Base-by-base conservation (phyloP, 2,888 invertebrate genomes). In the Tetragnatha montana region DNA sequence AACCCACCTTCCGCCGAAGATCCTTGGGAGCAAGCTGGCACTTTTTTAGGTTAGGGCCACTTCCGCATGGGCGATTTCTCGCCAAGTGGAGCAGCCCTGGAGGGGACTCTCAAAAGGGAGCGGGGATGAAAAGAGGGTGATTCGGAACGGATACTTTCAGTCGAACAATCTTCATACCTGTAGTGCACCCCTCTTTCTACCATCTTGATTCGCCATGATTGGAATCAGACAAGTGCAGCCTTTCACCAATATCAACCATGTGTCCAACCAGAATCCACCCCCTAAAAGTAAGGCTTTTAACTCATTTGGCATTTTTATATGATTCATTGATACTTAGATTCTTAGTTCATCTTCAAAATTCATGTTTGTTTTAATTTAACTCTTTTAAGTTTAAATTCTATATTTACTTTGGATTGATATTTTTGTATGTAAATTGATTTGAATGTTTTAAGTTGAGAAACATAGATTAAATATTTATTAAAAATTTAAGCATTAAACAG, bases 31-130 rank as follows among this genome's bases (percentile, higher is more conserved):
- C 50, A 73, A 60, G 60, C 17, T 35, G 22, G 74, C 74, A 60
- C 50, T 78, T 88, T 87, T 88, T 88, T 88, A 82, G 87, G 87
- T 88, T 88, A 88, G 79, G 87, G 87, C 82, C 87, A 87, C 76
- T 82, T 82, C 76, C 87, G 71, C 70, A 47, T 81, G 68, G 35
- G 78, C 87, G 70, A 86, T 80, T n/a, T n/a, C 19, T 60, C 86
- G 86, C 86, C 86, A 86, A 80, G 0, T 21, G 19, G 8, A 17
- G 49, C 70, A 14, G 60, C 70, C 80, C 74, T 21, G 10, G 60
- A 60, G 73, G 73, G 21, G 22, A 17, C 70, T 71, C 49, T 71
- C 47, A 73, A 86, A 86, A 86, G 73, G n/a, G 47, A 19, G 68
- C n/a, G 10, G 60, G 47, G 82, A 80, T 82, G 81, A 88, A 88